Evolutionary conservation across 2,797 vertebrate species (phyloP), one percentile per base, ranked within the genome.

Genomic region (Gastrophryne carolinensis): DNA sequence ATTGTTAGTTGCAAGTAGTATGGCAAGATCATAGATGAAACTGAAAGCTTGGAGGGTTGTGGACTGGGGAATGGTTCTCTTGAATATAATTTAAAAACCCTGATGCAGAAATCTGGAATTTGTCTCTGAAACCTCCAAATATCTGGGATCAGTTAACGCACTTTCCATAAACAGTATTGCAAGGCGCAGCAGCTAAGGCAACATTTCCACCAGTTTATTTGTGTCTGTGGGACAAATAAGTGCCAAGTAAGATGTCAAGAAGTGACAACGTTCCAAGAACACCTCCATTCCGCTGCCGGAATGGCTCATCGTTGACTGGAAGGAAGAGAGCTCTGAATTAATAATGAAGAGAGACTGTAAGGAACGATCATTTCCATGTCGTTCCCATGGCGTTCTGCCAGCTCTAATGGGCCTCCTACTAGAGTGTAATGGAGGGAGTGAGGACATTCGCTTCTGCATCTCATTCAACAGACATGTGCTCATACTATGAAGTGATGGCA

Each of bases 271-370:
- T 49, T 32, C 24, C 26, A 47, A 30, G 39, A 64, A 64, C 61
- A 21, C 21, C 27, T 34, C 15, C 44, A 32, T 50, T 50, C 27
- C 15, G 44, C 62, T 21, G 17, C n/a, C 7, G 44, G 62, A 50
- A 50, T 34, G 8, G 39, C 3, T 21, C 27, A 32, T 23, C 44
- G 4, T 19, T 65, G 27, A 32, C 62, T 47, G 41, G 62, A 65
- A 65, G 62, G 17, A 11, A 50, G 47, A 34, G 47, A 34, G 12
- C 17, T 27, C 1, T 65, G 39, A 49, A 65, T 65, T 65, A 65
- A 50, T 65, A 65, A 65, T 65, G 62, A 65, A 44, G 32, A 34
- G 41, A n/a, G 11, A 10, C 21, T 13, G 44, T 7, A 4, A 11
- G 21, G 50, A 21, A 11, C 15, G 30, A 8, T 21, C 11, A 50